Evolutionary conservation across 2,888 invertebrate species (phyloP).

Genomic region (Eutolmus rufibarbis): DNA sequence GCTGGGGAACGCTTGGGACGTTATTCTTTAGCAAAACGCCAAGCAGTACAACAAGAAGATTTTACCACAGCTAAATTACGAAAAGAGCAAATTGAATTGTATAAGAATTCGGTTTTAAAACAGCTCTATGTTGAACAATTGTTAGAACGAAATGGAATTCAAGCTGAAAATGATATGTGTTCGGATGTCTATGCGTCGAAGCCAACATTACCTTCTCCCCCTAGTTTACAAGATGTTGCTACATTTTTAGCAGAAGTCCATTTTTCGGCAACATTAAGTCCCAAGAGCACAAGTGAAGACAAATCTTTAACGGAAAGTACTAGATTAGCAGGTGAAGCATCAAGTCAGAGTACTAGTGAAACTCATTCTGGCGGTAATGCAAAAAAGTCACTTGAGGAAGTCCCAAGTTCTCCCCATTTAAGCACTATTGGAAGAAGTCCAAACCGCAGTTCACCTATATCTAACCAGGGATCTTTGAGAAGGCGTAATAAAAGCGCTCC

Average conservation of each 20-base stretch:
- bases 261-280: conserved; percentile 54
- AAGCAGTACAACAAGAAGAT: conserved; percentile 91
- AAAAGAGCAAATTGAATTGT: conserved; percentile 88
- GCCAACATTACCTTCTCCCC: conserved; percentile 59
- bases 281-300: conserved; percentile 56
- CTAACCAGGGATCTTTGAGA: conserved; percentile 68
- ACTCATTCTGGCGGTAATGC: conserved; percentile 45
- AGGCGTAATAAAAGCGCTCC: conserved; percentile 73
- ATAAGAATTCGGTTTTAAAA: conserved; percentile 76
- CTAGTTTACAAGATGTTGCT: conserved; percentile 62
- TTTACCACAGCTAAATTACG: conserved; percentile 89
- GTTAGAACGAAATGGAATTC: conserved; percentile 75
- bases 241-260: conserved; percentile 58
- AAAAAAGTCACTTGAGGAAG: conserved; percentile 59
- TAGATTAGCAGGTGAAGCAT: conserved; percentile 49
- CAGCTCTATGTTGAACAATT: conserved; percentile 78
- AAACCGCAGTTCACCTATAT: conserved; percentile 66
- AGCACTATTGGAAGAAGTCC: conserved; percentile 56
- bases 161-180: conserved; percentile 57
- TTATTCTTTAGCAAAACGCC: conserved; percentile 88
- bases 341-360: conserved; percentile 43
- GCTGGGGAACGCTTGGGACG: conserved; percentile 91
- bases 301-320: conserved; percentile 56
- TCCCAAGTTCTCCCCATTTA: conserved; percentile 59
- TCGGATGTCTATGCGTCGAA: conserved; percentile 60